Conservation (phyloP, 2,113 vertebrate species). For the Geococcyx californianus region DNA sequence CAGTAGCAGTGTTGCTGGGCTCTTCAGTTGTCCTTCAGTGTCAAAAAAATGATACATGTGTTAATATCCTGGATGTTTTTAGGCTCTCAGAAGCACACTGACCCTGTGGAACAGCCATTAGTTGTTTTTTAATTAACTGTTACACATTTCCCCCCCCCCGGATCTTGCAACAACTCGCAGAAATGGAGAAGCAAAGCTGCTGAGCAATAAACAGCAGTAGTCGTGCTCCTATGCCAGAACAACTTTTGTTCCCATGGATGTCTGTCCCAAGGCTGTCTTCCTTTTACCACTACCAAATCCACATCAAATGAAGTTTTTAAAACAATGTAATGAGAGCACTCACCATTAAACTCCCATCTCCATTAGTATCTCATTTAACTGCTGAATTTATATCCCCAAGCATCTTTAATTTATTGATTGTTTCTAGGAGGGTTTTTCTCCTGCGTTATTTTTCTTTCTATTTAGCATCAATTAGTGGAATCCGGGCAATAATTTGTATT, state of each 20-base stretch:
- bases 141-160: neutral
- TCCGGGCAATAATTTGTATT: neutral
- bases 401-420: slow-evolving; percentile 70
- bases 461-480: slow-evolving; percentile 45
- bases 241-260: slow-evolving; percentile 30
- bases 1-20: neutral
- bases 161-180: slow-evolving; percentile 29
- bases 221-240: neutral
- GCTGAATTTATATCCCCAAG: slow-evolving; percentile 54
- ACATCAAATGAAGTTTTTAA: slow-evolving; percentile 54
- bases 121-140: slow-evolving; percentile 68
- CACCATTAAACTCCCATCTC: slow-evolving; percentile 65
- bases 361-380: slow-evolving; percentile 66
- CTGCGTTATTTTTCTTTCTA: neutral
- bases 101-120: slow-evolving; percentile 57
- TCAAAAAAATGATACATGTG: slow-evolving; percentile 65
- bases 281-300: slow-evolving; percentile 18
- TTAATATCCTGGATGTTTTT: slow-evolving; percentile 62
- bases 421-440: slow-evolving; percentile 21
- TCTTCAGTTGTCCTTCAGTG: slow-evolving; percentile 27
- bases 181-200: neutral
- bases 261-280: slow-evolving; percentile 32
- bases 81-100: slow-evolving; percentile 41
- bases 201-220: neutral
- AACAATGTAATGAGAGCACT: slow-evolving; percentile 59